Base-by-base conservation (phyloP, 2,797 vertebrate species). In the Mallotus villosus region DNA sequence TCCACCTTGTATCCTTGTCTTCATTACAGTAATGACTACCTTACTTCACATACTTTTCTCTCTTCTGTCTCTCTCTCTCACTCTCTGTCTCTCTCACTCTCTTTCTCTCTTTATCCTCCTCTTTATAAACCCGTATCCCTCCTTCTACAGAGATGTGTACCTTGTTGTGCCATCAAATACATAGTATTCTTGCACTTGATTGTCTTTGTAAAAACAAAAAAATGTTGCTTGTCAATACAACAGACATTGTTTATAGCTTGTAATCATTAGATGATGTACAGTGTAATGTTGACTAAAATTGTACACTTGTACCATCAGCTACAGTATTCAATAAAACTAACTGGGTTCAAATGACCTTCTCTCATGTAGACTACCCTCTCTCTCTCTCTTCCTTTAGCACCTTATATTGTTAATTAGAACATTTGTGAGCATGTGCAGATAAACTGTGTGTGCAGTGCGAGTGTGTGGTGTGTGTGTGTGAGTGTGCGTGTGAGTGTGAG, bases 281-380 rank as follows among this genome's bases (percentile, higher is more conserved):
- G 73, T 81, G 65, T 74, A 78, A 74, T 83, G 71, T 72, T 78
- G n/a, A 9, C n/a, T 67, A 25, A 29, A 53, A 25, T 53, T 24
- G 49, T 55, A 55, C 49, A 27, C 27, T 53, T 70, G 76, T 78
- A 61, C 67, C 74, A 17, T 77, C 78, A 78, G 29, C 55, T 70
- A 41, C 64, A 4, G 68, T 80, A 61, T 37, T 74, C 37, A 87
- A 87, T 86, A 86, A 86, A 88, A 46, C 29, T 53, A 53, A 25
- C 17, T 46, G 65, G 21, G 46, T 27, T 67, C 5, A 21, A 64
- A 37, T 22, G 17, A 32, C 12, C 34, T 46, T 32, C 14, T 65
- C 37, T 22, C 34, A 65, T 65, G 37, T 46, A n/a, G 21, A 21
- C 27, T 63, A 27, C 34, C 27, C 4, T 32, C 32, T 32, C 32